Base-by-base conservation (phyloP, 2,113 vertebrate species). In the Tichodroma muraria region DNA sequence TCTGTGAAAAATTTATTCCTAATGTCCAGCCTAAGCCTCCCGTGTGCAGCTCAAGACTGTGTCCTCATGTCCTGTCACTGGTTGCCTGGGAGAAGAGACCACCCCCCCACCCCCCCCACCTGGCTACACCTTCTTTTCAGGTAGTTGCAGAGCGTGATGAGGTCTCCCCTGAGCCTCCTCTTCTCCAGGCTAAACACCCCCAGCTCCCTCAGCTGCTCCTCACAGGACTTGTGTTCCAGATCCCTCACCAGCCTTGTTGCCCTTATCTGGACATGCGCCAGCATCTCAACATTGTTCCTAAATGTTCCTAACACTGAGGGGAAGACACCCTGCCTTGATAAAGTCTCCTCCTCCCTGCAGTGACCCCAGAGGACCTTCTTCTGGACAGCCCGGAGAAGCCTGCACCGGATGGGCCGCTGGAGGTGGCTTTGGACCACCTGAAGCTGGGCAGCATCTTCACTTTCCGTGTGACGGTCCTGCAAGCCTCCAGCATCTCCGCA, bases 401-500 rank as follows among this genome's bases (percentile, higher is more conserved):
- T 21, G 54, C 80, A 6, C 45, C 96, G 2, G 98, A 99, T 0
- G 98, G 98, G 17, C 93, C 97, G 0, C 94, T 98, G 52, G 99
- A 99, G 10, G 45, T 95, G 0, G 80, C 97, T 50, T 96, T 98
- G 94, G 99, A 99, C 88, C 99, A 99, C 92, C 98, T 99, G 77
- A 98, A 96, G 95, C 97, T 99, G 49, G 99, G 99, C 68, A 98
- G 98, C 53, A 97, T 98, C 75, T 99, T 99, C 90, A 99, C 99
- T 38, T 99, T 99, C 97, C 98, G 99, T 2, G 99, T 99, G 92
- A 99, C 99, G 0, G 99, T 99, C 77, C 98, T 99, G 65, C 99
- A 99, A 93, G 99, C 99, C 3, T 99, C 98, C 83, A 99, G 99
- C 97, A 99, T 99, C 97, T 99, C 99, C 0, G 98, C 99, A 4